Conservation (phyloP, 2,113 vertebrate species). For the Nothobranchius furzeri region DNA sequence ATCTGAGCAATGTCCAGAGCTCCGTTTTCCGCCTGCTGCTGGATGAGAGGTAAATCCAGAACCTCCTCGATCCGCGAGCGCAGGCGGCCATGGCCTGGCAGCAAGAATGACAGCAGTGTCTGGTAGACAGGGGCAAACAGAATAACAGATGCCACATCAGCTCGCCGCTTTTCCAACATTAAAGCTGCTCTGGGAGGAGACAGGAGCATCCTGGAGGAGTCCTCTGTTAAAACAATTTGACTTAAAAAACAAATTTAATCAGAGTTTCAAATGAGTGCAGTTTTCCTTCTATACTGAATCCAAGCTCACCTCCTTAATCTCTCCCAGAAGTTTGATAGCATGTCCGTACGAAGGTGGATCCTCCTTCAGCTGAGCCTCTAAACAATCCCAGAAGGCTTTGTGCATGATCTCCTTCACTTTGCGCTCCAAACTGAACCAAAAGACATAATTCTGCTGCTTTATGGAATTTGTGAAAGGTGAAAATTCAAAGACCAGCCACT, state of each 20-base stretch:
- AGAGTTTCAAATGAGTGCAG: too few relatives aligned
- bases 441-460: neutral
- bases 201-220: neutral
- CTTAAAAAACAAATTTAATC: too few relatives aligned
- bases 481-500: neutral
- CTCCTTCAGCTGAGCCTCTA: slow-evolving; percentile 88
- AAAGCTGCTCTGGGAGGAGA: too few relatives aligned
- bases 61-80: slow-evolving; percentile 89
- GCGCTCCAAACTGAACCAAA: slow-evolving; percentile 85
- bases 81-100: slow-evolving; percentile 87
- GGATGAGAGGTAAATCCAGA: slow-evolving; percentile 91
- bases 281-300: too few relatives aligned
- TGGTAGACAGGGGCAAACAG: slow-evolving; percentile 64
- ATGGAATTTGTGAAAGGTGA: neutral
- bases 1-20: slow-evolving; percentile 89
- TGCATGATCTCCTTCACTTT: slow-evolving; percentile 93
- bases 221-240: too few relatives aligned
- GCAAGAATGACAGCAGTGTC: slow-evolving; percentile 90
- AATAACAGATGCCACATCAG: neutral
- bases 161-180: neutral
- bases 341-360: slow-evolving; percentile 82
- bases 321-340: slow-evolving; percentile 72
- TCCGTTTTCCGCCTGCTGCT: slow-evolving; percentile 94
- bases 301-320: slow-evolving; percentile 80
- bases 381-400: slow-evolving; percentile 95